Evolutionary conservation across 2,113 vertebrate genomes (phyloP), one percentile per base, ranked within the genome.

Genomic region (Cyanoderma ruficeps): DNA sequence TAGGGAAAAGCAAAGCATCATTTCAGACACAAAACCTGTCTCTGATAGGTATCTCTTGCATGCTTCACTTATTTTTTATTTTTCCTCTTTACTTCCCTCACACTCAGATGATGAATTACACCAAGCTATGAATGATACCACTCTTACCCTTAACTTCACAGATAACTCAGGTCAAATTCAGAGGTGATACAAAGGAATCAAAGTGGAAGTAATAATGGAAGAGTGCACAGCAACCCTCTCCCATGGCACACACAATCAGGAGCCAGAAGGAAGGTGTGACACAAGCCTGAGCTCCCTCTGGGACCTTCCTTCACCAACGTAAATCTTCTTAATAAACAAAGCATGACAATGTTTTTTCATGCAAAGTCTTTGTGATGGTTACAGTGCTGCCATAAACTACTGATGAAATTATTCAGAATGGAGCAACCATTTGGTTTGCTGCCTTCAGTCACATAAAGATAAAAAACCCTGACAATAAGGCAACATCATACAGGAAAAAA

Each of bases 231-330:
- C 2, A 2, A 25, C 4, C 1, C 17, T 39, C n/a, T 77, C 33
- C 37, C 18, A 10, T 3, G 2, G 22, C 55, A 37, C 2, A 7
- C 2, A 2, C 18, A 8, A 13, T 33, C 11, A 41, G 52, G 17
- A 79, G 8, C 31, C 17, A 12, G 15, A 60, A 70, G 15, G 18
- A 89, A 46, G 6, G 15, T 31, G 56, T 11, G 35, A 1, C 8
- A 49, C 10, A 60, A 57, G 67, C 25, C 25, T 30, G 20, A 53
- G 22, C 13, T 79, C 15, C 23, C 22, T 44, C 69, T 56, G 10
- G 28, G 37, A 81, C 22, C 12, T 64, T 60, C 41, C 37, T 76
- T 81, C 64, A 78, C 30, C 16, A 41, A 10, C 13, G 21, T 35
- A 69, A 83, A 56, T 67, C 20, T 80, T 52, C 37, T 59, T 63